Conservation (phyloP, 2,888 invertebrate genomes). For the Magallana nippona region DNA sequence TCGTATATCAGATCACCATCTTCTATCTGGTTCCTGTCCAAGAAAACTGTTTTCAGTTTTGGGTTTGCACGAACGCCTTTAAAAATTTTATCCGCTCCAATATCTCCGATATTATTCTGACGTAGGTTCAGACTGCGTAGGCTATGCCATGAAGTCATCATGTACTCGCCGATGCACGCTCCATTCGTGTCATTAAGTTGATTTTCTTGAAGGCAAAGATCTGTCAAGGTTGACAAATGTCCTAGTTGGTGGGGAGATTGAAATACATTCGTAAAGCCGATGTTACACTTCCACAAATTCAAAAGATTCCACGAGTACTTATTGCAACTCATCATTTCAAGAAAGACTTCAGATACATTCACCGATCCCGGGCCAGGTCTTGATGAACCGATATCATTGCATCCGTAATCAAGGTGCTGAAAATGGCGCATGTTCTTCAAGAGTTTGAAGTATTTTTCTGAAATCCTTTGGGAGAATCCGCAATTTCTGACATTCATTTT, state of each 20-base stretch:
- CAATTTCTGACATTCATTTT: constrained; percentile 16
- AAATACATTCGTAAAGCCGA: background rate
- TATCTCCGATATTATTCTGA: background rate
- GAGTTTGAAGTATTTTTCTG: background rate
- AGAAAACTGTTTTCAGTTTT: background rate
- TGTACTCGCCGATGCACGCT: background rate
- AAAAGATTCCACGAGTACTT: background rate
- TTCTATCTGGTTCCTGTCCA: constrained; percentile 12
- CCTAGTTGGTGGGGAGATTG: background rate
- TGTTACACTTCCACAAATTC: constrained; percentile 7
- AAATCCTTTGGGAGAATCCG: background rate
- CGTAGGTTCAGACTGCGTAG: constrained; percentile 2
- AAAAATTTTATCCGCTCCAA: background rate
- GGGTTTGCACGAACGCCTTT: background rate
- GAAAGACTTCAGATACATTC: background rate
- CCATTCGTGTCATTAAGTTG: background rate
- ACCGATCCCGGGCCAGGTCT: background rate
- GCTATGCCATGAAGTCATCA: constrained; percentile 16
- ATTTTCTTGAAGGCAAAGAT: constrained; percentile 4
- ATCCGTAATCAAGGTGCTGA: constrained; percentile 5
- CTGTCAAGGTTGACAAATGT: background rate
- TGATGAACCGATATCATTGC: background rate
- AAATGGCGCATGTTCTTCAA: constrained; percentile 7
- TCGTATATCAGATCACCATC: background rate
- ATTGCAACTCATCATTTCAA: constrained; percentile 16